A percentile compares a stretch with the other conserved stretches of the same genome.
phyloP scores from a whole-genome alignment of 2,113 vertebrate species.

The Probosciger aterrimus region DNA sequence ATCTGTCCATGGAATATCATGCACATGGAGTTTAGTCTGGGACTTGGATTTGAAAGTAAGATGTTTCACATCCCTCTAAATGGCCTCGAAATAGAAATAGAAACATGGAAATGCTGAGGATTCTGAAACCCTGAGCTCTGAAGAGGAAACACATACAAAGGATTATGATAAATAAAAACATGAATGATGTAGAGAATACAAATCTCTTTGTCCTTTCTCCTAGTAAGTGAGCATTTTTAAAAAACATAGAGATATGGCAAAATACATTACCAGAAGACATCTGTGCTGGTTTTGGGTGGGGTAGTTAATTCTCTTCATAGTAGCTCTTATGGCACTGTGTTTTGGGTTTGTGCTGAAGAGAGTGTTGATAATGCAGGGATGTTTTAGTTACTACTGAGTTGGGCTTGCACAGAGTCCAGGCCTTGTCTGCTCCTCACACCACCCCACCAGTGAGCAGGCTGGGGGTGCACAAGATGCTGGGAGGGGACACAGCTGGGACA shows the following conservation, averaged over 20 bases:
- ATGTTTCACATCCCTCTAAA: neutral
- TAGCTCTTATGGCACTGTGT: neutral
- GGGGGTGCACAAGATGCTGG: neutral
- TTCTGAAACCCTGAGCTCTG: neutral
- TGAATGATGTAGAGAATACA: neutral
- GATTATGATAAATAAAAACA: neutral
- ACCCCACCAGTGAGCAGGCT: neutral
- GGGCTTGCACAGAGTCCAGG: neutral
- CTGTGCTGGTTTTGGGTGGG: neutral
- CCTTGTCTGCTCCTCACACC: neutral
- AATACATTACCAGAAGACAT: neutral
- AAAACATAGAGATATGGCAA: neutral
- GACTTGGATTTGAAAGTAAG: neutral
- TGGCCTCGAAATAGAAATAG: neutral
- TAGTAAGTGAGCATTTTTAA: neutral
- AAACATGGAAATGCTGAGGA: neutral
- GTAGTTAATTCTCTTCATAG: neutral
- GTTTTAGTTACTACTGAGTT: neutral
- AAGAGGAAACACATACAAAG: neutral
- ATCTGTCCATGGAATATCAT: neutral
- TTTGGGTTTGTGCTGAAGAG: neutral
- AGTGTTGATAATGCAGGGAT: neutral
- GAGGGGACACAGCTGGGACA: neutral
- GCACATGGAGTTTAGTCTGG: neutral
- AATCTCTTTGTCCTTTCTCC: neutral